Conservation (phyloP, 2,888 invertebrate species). For the Drosophila macrospina region DNA sequence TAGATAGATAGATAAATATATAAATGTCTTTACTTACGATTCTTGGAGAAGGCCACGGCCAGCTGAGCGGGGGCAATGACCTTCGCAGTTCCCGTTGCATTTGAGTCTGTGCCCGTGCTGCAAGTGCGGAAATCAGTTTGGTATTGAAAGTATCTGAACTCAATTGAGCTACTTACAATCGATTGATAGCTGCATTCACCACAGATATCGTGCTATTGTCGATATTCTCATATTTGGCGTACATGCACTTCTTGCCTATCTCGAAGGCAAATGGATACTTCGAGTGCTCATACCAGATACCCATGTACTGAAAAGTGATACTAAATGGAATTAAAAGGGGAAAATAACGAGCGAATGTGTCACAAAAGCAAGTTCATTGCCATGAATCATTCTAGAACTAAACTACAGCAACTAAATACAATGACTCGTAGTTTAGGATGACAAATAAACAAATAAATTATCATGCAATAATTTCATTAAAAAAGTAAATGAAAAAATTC, state of each 20-base stretch:
- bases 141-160: neutral
- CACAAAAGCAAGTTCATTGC: neutral
- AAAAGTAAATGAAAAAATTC: too few relatives aligned
- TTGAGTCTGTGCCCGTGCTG: conserved; percentile 72
- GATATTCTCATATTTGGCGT: conserved; percentile 87
- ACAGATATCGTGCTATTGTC: conserved; percentile 86
- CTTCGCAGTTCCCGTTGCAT: conserved; percentile 76
- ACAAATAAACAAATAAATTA: too few relatives aligned
- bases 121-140: neutral
- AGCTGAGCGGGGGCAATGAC: conserved; percentile 76
- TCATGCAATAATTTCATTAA: too few relatives aligned
- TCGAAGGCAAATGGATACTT: conserved; percentile 92
- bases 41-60: conserved; percentile 73
- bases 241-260: conserved; percentile 90
- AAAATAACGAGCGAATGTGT: neutral
- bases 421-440: too few relatives aligned
- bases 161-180: conserved; percentile 68
- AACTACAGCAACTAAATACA: too few relatives aligned
- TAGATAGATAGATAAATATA: too few relatives aligned
- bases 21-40: conserved; percentile 57
- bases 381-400: neutral
- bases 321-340: neutral
- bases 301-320: conserved; percentile 87
- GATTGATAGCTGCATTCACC: conserved; percentile 84
- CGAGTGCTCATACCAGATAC: conserved; percentile 92